phyloP scores from a whole-genome alignment of 2,797 vertebrate species.

The Serranus cabrilla region DNA sequence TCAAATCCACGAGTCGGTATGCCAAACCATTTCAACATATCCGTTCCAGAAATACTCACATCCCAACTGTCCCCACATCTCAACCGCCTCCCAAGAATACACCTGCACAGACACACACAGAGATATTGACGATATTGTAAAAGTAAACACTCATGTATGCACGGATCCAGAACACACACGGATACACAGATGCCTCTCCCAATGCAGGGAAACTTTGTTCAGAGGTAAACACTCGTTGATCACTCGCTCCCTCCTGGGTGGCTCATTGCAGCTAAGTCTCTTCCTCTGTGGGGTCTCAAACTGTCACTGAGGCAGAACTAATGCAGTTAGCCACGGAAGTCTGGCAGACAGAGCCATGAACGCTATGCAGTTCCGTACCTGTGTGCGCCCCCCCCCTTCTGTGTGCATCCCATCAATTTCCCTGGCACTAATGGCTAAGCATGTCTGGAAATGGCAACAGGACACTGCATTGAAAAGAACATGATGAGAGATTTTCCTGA shows the following conservation, averaged over 20 bases:
- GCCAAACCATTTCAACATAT: slow-evolving; percentile 52
- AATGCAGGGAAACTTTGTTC: slow-evolving; percentile 16
- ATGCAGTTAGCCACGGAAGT: slow-evolving; percentile 74
- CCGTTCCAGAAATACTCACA: slow-evolving; percentile 37
- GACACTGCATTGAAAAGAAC: slow-evolving; percentile 48
- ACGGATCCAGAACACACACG: slow-evolving; percentile 23
- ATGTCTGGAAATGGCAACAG: slow-evolving; percentile 63
- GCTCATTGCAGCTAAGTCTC: slow-evolving; percentile 59
- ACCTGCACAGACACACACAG: slow-evolving; percentile 39
- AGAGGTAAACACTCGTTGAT: slow-evolving; percentile 56
- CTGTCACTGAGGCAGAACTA: slow-evolving; percentile 73
- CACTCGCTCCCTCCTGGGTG: slow-evolving; percentile 47
- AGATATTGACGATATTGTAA: background rate
- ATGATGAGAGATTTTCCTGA: slow-evolving; percentile 39
- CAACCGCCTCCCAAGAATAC: slow-evolving; percentile 19
- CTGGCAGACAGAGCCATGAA: slow-evolving; percentile 67
- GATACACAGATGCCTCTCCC: background rate
- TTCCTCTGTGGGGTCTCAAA: slow-evolving; percentile 71
- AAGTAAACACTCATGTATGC: background rate
- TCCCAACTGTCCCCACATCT: slow-evolving; percentile 18
- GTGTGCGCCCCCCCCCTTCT: slow-evolving; percentile 14
- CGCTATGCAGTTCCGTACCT: slow-evolving; percentile 50
- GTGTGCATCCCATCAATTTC: slow-evolving; percentile 61
- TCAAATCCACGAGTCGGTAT: slow-evolving; percentile 35
- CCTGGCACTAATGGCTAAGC: slow-evolving; percentile 55